phyloP scores from a whole-genome alignment of 2,113 vertebrate species.

The Thomomys bottae region DNA sequence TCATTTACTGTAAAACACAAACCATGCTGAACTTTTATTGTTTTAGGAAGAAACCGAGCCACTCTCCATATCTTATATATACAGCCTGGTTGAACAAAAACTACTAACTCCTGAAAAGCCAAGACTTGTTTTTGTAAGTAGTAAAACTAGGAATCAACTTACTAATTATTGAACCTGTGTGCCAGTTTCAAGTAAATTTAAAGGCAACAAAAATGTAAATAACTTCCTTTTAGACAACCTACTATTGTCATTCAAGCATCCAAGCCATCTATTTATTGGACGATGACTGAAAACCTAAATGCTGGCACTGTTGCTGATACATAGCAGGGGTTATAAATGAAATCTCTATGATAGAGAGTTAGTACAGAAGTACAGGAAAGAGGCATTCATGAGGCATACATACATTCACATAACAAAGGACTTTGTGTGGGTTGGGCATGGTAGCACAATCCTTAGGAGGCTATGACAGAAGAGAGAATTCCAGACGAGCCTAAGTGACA shows the following conservation, averaged over 20 bases:
- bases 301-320: background rate
- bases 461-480: too few species aligned
- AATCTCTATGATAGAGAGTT: background rate
- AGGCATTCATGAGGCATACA: background rate
- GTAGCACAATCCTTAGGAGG: too few species aligned
- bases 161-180: background rate
- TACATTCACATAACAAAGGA: background rate
- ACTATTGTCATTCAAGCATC: background rate
- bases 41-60: background rate
- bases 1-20: background rate
- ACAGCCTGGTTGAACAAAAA: background rate
- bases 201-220: constrained; percentile 15
- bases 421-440: too few species aligned
- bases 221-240: background rate
- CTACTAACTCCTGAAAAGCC: background rate
- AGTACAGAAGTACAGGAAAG: background rate
- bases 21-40: background rate
- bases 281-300: background rate
- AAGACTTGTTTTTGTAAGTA: background rate
- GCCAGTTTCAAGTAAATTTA: constrained; percentile 49
- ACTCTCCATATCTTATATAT: background rate
- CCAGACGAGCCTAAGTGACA: too few species aligned
- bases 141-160: background rate
- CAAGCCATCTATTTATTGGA: background rate
- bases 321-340: background rate